phyloP scores from a whole-genome alignment of 2,113 vertebrate species.

The Caretta caretta region DNA sequence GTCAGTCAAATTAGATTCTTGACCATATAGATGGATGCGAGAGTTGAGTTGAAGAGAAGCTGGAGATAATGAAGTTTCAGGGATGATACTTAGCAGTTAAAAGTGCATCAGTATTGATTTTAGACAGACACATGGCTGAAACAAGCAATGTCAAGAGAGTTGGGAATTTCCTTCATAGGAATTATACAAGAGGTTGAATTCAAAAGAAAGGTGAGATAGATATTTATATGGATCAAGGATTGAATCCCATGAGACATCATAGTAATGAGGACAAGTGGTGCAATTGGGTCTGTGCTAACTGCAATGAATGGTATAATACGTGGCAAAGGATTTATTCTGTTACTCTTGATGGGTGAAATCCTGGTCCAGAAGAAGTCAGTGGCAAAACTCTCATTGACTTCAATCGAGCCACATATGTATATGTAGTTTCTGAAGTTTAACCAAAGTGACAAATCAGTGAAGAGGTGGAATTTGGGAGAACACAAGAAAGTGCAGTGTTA shows the following conservation, averaged over 20 bases:
- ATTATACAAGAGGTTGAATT: neutral
- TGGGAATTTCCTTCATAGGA: neutral
- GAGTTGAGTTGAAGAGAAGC: neutral
- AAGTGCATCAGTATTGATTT: neutral
- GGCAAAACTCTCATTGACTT: neutral
- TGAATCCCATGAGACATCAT: neutral
- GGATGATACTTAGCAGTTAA: neutral
- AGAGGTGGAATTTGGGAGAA: neutral
- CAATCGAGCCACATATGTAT: neutral
- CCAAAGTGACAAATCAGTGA: neutral
- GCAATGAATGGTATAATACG: neutral
- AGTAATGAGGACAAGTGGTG: neutral
- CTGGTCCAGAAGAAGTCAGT: neutral
- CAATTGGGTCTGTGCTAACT: neutral
- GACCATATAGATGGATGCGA: neutral
- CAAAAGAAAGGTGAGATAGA: neutral
- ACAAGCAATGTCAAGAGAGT: rapidly evolving
- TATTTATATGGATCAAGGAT: neutral
- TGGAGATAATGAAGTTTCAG: neutral
- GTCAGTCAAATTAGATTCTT: neutral
- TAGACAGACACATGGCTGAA: neutral
- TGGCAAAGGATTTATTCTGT: neutral
- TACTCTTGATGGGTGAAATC: neutral
- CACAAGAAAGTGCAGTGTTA: rapidly evolving
- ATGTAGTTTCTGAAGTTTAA: neutral